Percentiles rank a stretch among this genome's conserved stretches.
Evolutionary conservation across 2,888 invertebrate species (phyloP).

Genomic region (Emesis russula): DNA sequence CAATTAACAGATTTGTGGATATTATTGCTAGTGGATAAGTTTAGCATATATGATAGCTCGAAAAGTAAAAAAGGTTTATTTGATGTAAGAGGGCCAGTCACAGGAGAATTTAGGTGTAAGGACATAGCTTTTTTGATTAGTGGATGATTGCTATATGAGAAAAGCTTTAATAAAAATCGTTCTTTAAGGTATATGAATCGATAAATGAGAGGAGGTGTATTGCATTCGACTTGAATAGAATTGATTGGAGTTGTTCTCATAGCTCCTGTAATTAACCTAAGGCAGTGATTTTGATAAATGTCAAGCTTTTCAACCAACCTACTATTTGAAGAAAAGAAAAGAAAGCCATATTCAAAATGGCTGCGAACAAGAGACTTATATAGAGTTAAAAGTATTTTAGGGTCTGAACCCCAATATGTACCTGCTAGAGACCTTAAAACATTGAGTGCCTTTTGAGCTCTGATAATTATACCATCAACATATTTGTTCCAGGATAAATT

Average conservation of each 20-base stretch:
- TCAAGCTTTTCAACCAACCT: conserved; percentile 44
- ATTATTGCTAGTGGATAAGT: not conserved
- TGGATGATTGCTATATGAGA: conserved; percentile 32
- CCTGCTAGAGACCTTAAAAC: conserved; percentile 37
- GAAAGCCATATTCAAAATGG: conserved; percentile 67
- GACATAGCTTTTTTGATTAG: conserved; percentile 14
- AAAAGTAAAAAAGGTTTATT: not conserved
- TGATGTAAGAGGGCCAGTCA: not conserved
- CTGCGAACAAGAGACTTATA: conserved; percentile 61
- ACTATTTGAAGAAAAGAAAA: conserved; percentile 44
- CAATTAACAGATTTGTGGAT: conserved; percentile 9
- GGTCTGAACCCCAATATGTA: conserved; percentile 39
- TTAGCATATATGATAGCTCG: conserved; percentile 2
- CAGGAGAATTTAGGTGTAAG: not conserved
- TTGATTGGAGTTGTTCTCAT: conserved; percentile 60
- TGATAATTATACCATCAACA: conserved; percentile 18
- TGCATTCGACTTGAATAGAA: conserved; percentile 58
- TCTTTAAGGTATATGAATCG: conserved; percentile 45
- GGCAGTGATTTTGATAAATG: conserved; percentile 47
- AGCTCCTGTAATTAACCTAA: conserved; percentile 55
- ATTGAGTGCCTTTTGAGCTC: conserved; percentile 40
- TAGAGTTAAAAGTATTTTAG: conserved; percentile 47
- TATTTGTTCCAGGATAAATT: conserved; percentile 34
- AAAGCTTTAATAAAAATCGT: conserved; percentile 47
- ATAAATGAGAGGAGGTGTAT: conserved; percentile 53